Conservation (phyloP, 1,140 invertebrate species). For the Medauroidea extradentata region DNA sequence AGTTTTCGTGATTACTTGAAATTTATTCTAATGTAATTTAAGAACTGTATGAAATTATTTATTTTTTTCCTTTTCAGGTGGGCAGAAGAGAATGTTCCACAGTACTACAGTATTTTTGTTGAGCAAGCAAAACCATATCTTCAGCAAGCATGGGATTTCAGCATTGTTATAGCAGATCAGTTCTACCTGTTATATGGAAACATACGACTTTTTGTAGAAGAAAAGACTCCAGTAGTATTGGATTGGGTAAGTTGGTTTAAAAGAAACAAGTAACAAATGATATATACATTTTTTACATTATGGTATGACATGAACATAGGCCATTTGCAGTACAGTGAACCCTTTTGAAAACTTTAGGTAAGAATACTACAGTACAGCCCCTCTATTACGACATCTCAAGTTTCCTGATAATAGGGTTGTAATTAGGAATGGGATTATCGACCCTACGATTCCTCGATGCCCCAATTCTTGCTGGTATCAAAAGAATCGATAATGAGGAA, state of each 20-base stretch:
- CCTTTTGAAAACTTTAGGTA: too few species aligned
- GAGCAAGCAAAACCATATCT: slow-evolving; percentile 54
- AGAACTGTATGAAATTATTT: background rate
- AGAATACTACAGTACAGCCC: too few species aligned
- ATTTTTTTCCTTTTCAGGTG: slow-evolving; percentile 21
- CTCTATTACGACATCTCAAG: too few species aligned
- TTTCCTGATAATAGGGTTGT: too few species aligned
- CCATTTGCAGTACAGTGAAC: too few species aligned
- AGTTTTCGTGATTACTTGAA: background rate
- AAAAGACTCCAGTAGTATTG: slow-evolving; percentile 57
- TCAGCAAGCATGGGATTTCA: slow-evolving; percentile 53
- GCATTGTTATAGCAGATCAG: slow-evolving; percentile 50
- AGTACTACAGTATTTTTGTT: slow-evolving; percentile 54
- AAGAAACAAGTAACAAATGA: too few species aligned
- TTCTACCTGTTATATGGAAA: slow-evolving; percentile 48
- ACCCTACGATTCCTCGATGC: too few species aligned
- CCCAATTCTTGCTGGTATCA: too few species aligned
- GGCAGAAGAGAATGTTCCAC: slow-evolving; percentile 60
- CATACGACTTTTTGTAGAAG: slow-evolving; percentile 47
- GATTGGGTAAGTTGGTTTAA: slow-evolving; percentile 49
- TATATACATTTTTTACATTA: too few species aligned
- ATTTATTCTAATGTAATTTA: background rate
- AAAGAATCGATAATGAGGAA: too few species aligned
- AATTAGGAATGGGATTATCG: too few species aligned
- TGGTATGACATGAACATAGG: too few species aligned